These are phyloP conservation scores for Sebastes wilsoni DNA, from an alignment of 2,797 vertebrate species.

Conservation along the genomic window DNA sequence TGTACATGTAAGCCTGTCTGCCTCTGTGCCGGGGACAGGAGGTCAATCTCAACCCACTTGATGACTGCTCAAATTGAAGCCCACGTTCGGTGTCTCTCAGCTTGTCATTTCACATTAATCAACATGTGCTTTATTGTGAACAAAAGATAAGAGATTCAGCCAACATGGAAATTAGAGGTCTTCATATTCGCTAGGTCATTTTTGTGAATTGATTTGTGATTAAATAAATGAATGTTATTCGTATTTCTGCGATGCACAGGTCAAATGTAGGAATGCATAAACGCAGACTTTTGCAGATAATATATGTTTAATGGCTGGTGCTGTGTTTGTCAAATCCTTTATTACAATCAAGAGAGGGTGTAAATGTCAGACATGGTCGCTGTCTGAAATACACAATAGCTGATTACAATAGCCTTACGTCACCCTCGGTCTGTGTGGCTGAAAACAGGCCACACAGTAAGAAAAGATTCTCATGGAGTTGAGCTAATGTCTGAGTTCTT, in stretches of 20 bases:
- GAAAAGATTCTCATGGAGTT: conserved; percentile 1
- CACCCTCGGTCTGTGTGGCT: not conserved
- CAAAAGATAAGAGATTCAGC: conserved; percentile 36
- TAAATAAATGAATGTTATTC: conserved; percentile 11
- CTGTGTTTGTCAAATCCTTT: conserved; percentile 7
- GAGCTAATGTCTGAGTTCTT: conserved; percentile 50
- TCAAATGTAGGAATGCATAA: not conserved
- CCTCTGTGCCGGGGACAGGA: conserved; percentile 31
- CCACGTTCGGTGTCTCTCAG: conserved; percentile 36
- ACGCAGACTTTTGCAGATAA: not conserved
- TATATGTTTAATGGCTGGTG: not conserved
- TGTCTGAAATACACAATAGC: conserved; percentile 5
- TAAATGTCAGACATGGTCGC: not conserved
- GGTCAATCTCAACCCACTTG: conserved; percentile 62
- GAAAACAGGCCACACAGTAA: not conserved
- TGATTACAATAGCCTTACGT: conserved; percentile 16
- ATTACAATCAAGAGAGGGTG: conserved; percentile 22
- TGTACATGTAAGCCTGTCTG: conserved; percentile 37
- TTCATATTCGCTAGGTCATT: not conserved
- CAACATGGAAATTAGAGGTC: conserved; percentile 26
- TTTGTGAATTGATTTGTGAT: conserved; percentile 23
- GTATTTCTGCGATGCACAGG: not conserved
- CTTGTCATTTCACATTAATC: conserved; percentile 63
- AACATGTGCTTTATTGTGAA: conserved; percentile 42
- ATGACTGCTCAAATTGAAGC: conserved; percentile 52